phyloP scores from a whole-genome alignment of 1,140 invertebrate genomes.

The Halictus rubicundus region DNA sequence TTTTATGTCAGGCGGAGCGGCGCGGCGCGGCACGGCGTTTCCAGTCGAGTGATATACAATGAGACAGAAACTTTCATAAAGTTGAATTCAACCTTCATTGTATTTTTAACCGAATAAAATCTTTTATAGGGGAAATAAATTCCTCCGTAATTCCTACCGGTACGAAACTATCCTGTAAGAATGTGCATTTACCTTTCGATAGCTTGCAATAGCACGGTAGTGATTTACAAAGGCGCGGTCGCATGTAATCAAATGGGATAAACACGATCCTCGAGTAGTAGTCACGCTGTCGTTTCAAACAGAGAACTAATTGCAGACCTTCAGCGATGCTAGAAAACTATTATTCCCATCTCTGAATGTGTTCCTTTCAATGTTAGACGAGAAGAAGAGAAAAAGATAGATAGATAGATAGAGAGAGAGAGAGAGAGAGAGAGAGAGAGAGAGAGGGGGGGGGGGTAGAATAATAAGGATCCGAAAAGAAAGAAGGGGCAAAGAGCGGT shows the following conservation, averaged over 20 bases:
- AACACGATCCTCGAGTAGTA: constrained; percentile 4
- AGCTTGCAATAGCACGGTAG: not conserved
- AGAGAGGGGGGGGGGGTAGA: not conserved
- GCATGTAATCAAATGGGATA: constrained; percentile 24
- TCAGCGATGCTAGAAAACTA: constrained; percentile 12
- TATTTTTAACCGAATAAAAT: not conserved
- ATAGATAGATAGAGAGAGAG: no score
- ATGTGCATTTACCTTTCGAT: not conserved
- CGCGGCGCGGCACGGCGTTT: no score
- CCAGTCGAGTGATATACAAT: no score
- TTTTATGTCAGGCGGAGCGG: no score
- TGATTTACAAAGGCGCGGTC: not conserved
- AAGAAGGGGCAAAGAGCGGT: not conserved
- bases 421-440: no score
- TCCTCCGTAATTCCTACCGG: not conserved
- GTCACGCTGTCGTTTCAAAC: not conserved
- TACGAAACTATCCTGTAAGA: not conserved
- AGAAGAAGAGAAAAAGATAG: not conserved
- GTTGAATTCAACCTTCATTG: not conserved
- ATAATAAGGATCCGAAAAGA: constrained; percentile 32
- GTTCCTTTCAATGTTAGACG: constrained; percentile 14
- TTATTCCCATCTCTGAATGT: constrained; percentile 20
- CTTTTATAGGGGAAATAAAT: not conserved
- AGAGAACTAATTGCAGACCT: constrained; percentile 10
- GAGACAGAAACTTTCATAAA: not conserved